phyloP scores from a whole-genome alignment of 2,797 vertebrate genomes.

The Hephaestus fuliginosus region DNA sequence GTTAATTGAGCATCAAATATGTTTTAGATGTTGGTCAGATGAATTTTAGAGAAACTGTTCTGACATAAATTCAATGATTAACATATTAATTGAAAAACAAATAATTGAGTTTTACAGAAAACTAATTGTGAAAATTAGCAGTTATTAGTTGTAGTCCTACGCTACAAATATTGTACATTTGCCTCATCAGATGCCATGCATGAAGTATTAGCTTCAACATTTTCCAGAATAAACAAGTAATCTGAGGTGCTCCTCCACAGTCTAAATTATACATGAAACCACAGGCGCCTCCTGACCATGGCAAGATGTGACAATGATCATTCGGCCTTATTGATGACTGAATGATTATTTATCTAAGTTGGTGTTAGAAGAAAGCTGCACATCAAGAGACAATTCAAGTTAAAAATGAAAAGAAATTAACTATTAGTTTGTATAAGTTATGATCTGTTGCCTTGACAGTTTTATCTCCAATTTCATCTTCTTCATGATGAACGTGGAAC shows the following conservation, averaged over 20 bases:
- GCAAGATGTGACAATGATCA: neutral
- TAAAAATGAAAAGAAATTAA: neutral
- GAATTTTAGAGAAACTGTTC: neutral
- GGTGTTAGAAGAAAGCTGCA: neutral
- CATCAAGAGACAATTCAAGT: neutral
- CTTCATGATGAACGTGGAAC: no score
- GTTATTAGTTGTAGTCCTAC: neutral
- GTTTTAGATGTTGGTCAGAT: neutral
- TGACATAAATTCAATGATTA: neutral
- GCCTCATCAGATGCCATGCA: neutral
- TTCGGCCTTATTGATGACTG: neutral
- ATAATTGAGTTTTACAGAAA: neutral
- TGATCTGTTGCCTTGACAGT: neutral
- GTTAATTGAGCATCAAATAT: neutral
- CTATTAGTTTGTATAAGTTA: neutral
- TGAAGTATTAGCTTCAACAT: neutral
- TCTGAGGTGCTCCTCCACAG: neutral
- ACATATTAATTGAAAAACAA: neutral
- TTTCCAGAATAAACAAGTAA: constrained; percentile 4
- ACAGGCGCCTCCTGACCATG: neutral
- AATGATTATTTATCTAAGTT: neutral
- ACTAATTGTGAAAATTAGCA: neutral
- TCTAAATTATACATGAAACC: constrained; percentile 10
- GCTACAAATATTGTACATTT: neutral
- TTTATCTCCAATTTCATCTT: neutral